Conservation (phyloP, 2,888 invertebrate species). For the Eupithecia inturbata region DNA sequence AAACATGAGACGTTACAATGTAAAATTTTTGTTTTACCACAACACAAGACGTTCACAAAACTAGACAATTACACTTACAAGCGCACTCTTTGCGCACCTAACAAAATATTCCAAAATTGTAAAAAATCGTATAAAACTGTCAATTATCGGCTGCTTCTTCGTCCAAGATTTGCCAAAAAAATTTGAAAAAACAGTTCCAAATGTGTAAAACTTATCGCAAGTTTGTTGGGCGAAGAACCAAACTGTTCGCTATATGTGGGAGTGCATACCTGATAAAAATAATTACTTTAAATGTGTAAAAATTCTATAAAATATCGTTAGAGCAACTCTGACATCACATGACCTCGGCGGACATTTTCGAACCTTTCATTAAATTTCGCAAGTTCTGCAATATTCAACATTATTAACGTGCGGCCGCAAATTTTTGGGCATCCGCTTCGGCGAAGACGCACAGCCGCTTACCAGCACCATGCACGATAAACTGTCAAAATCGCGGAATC, state of each 20-base stretch:
- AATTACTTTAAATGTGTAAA: not conserved
- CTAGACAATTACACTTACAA: constrained; percentile 75
- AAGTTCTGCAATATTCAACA: constrained; percentile 79
- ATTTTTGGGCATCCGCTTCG: constrained; percentile 77
- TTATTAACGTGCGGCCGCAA: constrained; percentile 74
- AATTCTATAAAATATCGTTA: not conserved
- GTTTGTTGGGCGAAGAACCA: constrained; percentile 65
- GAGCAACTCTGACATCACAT: constrained; percentile 61
- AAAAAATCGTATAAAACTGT: constrained; percentile 32
- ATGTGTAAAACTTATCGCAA: constrained; percentile 58
- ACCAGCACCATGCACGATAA: constrained; percentile 41
- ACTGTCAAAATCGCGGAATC: constrained; percentile 4
- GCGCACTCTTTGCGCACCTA: constrained; percentile 56
- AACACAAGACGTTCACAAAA: constrained; percentile 61
- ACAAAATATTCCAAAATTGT: constrained; percentile 50
- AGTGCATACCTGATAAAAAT: constrained; percentile 35
- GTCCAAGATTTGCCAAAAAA: constrained; percentile 68
- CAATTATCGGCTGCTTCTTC: constrained; percentile 53
- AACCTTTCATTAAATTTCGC: constrained; percentile 75
- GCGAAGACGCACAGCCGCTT: constrained; percentile 60
- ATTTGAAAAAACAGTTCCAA: constrained; percentile 53
- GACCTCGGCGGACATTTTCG: constrained; percentile 80
- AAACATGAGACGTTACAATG: constrained; percentile 62
- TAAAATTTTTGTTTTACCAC: constrained; percentile 62
- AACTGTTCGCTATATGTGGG: constrained; percentile 44